phyloP scores from a whole-genome alignment of 2,113 vertebrate genomes.

The Daubentonia madagascariensis region DNA sequence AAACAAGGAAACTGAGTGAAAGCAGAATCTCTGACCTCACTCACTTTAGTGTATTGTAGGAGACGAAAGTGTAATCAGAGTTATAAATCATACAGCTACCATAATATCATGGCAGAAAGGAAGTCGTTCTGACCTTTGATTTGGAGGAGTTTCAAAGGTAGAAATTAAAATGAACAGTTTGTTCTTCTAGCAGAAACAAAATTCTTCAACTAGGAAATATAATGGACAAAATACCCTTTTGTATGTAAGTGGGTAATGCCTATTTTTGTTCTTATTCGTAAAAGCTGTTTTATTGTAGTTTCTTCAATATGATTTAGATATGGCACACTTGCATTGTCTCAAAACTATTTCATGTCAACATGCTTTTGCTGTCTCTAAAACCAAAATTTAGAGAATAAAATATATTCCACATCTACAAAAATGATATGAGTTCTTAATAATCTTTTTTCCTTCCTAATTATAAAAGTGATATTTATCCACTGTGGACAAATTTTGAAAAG shows the following conservation, averaged over 20 bases:
- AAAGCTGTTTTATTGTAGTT: conserved; percentile 19
- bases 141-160: conserved; percentile 44
- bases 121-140: conserved; percentile 37
- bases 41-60: conserved; percentile 43
- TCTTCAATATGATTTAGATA: neutral
- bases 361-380: neutral
- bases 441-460: neutral
- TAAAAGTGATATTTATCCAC: neutral
- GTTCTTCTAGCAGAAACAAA: conserved; percentile 20
- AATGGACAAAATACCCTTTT: neutral
- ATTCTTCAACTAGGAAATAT: conserved; percentile 35
- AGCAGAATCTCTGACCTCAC: conserved; percentile 63
- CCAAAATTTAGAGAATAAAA: neutral
- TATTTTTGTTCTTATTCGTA: neutral
- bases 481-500: neutral
- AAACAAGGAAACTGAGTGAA: conserved; percentile 68
- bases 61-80: neutral
- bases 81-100: conserved; percentile 39
- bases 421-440: neutral
- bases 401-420: neutral
- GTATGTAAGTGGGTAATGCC: neutral
- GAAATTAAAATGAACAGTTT: neutral
- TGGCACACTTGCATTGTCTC: neutral
- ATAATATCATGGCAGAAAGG: neutral
- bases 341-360: neutral